Conservation (phyloP, 2,888 invertebrate species). For the Spisula subtruncata region DNA sequence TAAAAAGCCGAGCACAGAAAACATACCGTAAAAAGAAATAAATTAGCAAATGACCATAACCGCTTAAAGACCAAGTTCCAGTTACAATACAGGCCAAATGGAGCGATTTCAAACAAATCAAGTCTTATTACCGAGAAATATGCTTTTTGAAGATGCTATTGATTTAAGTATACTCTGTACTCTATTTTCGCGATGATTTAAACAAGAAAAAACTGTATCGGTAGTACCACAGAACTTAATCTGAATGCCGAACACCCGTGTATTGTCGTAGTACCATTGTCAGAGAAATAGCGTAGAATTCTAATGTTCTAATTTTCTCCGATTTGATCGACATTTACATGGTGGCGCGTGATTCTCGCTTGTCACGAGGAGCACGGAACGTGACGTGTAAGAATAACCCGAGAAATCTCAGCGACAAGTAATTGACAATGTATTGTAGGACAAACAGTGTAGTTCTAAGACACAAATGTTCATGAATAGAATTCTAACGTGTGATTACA, state of each 20-base stretch:
- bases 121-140: too few species aligned
- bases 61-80: too few species aligned
- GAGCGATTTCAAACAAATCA: too few species aligned
- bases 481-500: not conserved
- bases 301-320: constrained; percentile 56
- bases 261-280: not conserved
- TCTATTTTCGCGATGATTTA: too few species aligned
- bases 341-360: constrained; percentile 60
- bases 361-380: constrained; percentile 59
- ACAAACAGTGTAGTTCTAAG: constrained; percentile 49
- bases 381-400: constrained; percentile 54
- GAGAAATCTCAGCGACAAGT: constrained; percentile 49
- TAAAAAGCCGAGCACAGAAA: too few species aligned
- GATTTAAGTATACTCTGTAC: too few species aligned
- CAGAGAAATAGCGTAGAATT: constrained; percentile 33
- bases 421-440: constrained; percentile 57
- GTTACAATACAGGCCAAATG: too few species aligned
- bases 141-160: too few species aligned
- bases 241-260: not conserved
- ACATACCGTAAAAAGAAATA: too few species aligned
- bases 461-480: not conserved
- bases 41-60: too few species aligned
- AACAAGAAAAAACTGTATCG: too few species aligned
- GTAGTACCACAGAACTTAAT: too few species aligned
- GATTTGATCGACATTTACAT: constrained; percentile 66